Conservation (phyloP, 64 coral and sea anemone species). For the Porites australiensis region DNA sequence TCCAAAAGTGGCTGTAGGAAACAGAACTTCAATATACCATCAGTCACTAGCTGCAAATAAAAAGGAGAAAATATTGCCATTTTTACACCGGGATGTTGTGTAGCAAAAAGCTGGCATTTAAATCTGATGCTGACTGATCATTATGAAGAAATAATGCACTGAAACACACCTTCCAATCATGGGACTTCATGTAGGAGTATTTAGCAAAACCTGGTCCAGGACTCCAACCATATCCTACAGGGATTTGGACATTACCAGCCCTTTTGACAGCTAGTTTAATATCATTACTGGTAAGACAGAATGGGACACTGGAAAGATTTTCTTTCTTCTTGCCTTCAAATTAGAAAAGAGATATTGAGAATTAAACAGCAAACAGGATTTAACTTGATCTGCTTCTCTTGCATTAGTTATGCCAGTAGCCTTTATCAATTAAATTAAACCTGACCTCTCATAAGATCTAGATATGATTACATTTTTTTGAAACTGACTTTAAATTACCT, state of each 20-base stretch:
- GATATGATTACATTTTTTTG: too few relatives aligned
- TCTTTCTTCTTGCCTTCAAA: slow-evolving; percentile 12
- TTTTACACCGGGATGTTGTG: neutral
- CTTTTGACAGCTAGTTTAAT: slow-evolving; percentile 21
- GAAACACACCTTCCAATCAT: slow-evolving; percentile 58
- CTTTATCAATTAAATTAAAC: too few relatives aligned
- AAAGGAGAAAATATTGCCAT: neutral
- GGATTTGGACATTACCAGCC: slow-evolving; percentile 28
- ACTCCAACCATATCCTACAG: slow-evolving; percentile 51
- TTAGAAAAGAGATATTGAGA: neutral
- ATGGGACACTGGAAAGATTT: slow-evolving; percentile 33
- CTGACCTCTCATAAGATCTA: too few relatives aligned
- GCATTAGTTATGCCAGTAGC: neutral
- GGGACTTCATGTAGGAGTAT: slow-evolving; percentile 43
- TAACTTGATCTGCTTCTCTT: neutral
- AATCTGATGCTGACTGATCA: neutral
- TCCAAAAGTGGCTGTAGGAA: slow-evolving; percentile 36
- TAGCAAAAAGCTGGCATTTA: neutral
- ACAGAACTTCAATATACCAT: slow-evolving; percentile 74
- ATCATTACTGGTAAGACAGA: slow-evolving; percentile 22
- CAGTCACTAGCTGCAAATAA: slow-evolving; percentile 7
- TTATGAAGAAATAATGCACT: too few relatives aligned
- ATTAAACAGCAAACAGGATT: too few relatives aligned
- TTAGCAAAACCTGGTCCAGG: slow-evolving; percentile 33
- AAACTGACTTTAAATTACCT: too few relatives aligned